A percentile compares a stretch with the other conserved stretches of the same genome.
These are phyloP conservation scores for Pachydiplax longipennis DNA, from an alignment of 2,888 invertebrate genomes.

Conservation along the genomic window DNA sequence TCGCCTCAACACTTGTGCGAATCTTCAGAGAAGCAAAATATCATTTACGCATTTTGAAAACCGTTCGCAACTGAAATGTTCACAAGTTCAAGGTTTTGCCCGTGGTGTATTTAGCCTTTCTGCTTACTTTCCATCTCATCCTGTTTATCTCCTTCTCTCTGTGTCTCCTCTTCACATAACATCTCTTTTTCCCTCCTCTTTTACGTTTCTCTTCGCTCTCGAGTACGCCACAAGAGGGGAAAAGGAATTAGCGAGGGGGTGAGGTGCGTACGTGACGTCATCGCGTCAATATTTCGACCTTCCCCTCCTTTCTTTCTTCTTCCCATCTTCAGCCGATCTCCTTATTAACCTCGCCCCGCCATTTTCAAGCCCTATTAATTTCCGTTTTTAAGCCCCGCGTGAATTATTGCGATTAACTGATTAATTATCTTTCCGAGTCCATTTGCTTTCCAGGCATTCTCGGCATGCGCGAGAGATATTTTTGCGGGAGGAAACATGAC, in stretches of 20 bases:
- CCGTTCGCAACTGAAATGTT: too few species aligned
- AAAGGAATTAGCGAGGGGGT: too few species aligned
- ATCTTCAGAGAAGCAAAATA: too few species aligned
- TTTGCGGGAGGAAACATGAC: background rate
- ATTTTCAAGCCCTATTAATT: background rate
- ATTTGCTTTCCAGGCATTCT: background rate
- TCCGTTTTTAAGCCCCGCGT: background rate
- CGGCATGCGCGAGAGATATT: background rate
- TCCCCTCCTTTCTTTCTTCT: background rate
- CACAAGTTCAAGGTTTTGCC: too few species aligned
- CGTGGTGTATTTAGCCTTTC: background rate
- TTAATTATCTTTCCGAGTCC: background rate
- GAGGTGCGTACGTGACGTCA: constrained; percentile 20
- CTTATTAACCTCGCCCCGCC: background rate
- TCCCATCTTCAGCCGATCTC: background rate
- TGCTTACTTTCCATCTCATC: background rate
- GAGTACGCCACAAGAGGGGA: background rate
- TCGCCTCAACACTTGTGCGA: too few species aligned
- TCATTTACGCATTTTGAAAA: too few species aligned
- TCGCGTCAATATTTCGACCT: constrained; percentile 32
- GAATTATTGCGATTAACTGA: background rate
- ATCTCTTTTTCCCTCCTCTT: background rate
- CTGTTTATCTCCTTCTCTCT: background rate
- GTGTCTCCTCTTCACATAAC: background rate
- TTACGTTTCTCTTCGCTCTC: background rate